These are phyloP conservation scores for Drosophila burlai DNA, from an alignment of 1,140 invertebrate species.

Conservation along the genomic window DNA sequence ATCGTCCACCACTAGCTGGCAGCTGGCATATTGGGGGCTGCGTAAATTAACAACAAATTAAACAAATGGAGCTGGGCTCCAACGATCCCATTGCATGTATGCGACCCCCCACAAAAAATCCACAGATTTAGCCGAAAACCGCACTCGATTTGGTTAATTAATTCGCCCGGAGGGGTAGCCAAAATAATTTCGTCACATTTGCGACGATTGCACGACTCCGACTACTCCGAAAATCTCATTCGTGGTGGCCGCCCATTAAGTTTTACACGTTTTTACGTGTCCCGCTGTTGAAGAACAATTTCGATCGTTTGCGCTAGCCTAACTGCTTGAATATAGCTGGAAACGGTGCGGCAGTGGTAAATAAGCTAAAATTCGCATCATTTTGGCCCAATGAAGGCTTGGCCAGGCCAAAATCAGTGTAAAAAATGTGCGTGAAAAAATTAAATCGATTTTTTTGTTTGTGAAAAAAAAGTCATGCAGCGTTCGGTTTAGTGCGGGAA, in stretches of 20 bases:
- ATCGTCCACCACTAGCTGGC: conserved; percentile 24
- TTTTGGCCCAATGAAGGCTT: conserved; percentile 36
- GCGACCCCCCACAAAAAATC: conserved; percentile 51
- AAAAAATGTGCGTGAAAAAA: conserved; percentile 83
- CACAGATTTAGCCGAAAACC: conserved; percentile 52
- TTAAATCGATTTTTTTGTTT: conserved; percentile 84
- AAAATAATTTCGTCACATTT: conserved; percentile 72
- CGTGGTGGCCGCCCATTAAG: conserved; percentile 81
- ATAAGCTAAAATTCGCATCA: conserved; percentile 52
- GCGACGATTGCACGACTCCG: conserved; percentile 64
- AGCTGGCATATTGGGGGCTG: conserved; percentile 26
- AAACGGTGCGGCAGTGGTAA: conserved; percentile 65
- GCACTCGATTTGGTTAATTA: conserved; percentile 53
- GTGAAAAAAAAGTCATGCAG: conserved; percentile 72
- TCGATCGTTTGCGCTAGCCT: conserved; percentile 62
- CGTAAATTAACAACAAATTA: conserved; percentile 41
- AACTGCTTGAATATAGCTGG: conserved; percentile 68
- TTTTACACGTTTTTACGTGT: conserved; percentile 85
- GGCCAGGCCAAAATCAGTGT: conserved; percentile 48
- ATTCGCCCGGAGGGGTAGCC: conserved; percentile 50
- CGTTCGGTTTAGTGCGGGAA: conserved; percentile 28
- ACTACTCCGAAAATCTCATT: conserved; percentile 77
- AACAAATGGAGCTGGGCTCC: conserved; percentile 35
- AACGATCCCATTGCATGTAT: conserved; percentile 56
- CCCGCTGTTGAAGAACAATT: conserved; percentile 83